phyloP scores from a whole-genome alignment of 1,140 invertebrate species.

The Melipona quadrifasciata region DNA sequence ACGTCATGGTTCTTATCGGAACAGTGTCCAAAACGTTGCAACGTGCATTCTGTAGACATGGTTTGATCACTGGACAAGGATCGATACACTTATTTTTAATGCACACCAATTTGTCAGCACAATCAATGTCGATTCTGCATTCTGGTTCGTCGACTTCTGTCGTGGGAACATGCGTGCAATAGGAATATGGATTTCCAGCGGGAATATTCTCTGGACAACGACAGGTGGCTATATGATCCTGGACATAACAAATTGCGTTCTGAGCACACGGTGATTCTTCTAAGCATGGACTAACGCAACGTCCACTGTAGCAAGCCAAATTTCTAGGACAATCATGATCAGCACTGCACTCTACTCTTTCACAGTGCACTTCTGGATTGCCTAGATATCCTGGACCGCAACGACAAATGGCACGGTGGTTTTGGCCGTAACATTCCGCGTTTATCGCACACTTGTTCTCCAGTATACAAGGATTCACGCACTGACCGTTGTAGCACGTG shows the following conservation, averaged over 20 bases:
- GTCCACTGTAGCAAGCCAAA: slow-evolving; percentile 86
- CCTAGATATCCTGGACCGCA: slow-evolving; percentile 88
- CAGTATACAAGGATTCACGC: slow-evolving; percentile 89
- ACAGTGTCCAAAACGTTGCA: slow-evolving; percentile 91
- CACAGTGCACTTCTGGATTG: slow-evolving; percentile 90
- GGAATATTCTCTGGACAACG: slow-evolving; percentile 89
- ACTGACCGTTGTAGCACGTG: slow-evolving; percentile 91
- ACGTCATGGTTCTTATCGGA: slow-evolving; percentile 92
- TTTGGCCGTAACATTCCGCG: slow-evolving; percentile 90
- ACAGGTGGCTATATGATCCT: slow-evolving; percentile 89
- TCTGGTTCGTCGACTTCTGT: slow-evolving; percentile 84
- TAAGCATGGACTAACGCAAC: slow-evolving; percentile 89
- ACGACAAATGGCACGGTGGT: slow-evolving; percentile 89
- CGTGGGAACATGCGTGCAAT: slow-evolving; percentile 85
- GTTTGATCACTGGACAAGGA: slow-evolving; percentile 88
- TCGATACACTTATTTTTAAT: slow-evolving; percentile 90
- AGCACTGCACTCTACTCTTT: slow-evolving; percentile 90
- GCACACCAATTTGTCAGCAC: slow-evolving; percentile 90
- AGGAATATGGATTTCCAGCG: slow-evolving; percentile 89
- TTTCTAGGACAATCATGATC: slow-evolving; percentile 89
- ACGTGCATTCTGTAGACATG: slow-evolving; percentile 86
- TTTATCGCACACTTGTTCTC: slow-evolving; percentile 90
- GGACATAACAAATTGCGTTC: slow-evolving; percentile 90
- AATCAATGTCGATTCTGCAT: slow-evolving; percentile 90
- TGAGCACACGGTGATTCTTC: slow-evolving; percentile 87